Evolutionary conservation across 2,113 vertebrate genomes (phyloP).

Genomic region (Leptocoma aspasia): DNA sequence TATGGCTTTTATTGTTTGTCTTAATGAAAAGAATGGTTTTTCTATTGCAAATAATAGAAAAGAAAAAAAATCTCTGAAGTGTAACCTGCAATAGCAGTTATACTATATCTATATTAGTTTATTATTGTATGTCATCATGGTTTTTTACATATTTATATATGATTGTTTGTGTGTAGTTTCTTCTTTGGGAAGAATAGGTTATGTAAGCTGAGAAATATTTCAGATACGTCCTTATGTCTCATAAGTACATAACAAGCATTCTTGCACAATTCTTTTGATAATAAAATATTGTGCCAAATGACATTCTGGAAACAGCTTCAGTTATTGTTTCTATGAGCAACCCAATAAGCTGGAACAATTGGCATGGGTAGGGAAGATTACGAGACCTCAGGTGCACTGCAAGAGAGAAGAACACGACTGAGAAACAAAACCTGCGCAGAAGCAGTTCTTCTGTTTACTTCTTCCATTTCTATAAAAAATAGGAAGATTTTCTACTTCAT

Average conservation of each 20-base stretch:
- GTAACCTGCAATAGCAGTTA: background rate
- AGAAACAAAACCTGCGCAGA: background rate
- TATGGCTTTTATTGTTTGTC: background rate
- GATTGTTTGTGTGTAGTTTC: background rate
- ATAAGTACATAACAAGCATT: background rate
- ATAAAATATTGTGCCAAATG: background rate
- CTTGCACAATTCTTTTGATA: background rate
- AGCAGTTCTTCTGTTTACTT: background rate
- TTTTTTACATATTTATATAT: background rate
- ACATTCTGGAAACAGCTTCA: background rate
- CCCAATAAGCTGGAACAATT: background rate
- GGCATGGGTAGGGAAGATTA: background rate
- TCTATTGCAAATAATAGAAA: background rate
- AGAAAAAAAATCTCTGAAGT: background rate
- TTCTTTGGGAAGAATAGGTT: background rate
- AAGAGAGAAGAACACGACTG: background rate
- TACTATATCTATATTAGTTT: background rate
- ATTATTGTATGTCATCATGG: background rate
- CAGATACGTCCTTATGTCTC: background rate
- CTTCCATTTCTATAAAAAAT: background rate
- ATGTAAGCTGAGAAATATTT: background rate
- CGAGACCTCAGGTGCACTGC: background rate
- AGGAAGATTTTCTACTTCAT: background rate
- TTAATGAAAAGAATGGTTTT: background rate
- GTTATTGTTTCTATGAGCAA: background rate